Percentiles rank a stretch among this genome's conserved stretches.
phyloP scores from a whole-genome alignment of 2,113 vertebrate species.

The Mirza zaza region DNA sequence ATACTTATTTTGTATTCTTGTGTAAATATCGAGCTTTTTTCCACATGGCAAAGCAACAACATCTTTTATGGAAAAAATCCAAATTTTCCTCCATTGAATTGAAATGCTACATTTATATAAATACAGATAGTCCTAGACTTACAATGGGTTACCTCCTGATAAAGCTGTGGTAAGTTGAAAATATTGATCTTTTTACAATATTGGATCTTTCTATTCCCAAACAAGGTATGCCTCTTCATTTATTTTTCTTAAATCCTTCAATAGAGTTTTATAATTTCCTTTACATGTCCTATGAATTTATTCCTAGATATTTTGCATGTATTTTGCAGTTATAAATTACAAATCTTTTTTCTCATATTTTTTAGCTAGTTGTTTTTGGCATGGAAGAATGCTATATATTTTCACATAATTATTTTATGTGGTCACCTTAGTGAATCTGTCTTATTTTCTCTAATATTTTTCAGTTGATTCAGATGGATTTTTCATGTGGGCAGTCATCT shows the following conservation, averaged over 20 bases:
- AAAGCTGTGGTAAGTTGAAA: not conserved
- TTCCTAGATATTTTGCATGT: not conserved
- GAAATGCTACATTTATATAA: conserved; percentile 5
- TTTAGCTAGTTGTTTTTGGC: not conserved
- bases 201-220: not conserved
- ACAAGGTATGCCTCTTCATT: not conserved
- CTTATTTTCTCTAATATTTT: not conserved
- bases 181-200: not conserved
- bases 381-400: not conserved
- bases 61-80: not conserved
- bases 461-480: not conserved
- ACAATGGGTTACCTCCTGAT: not conserved
- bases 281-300: not conserved
- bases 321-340: not conserved
- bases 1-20: not conserved
- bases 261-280: conserved; percentile 8
- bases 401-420: conserved; percentile 40
- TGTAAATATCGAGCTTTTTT: not conserved
- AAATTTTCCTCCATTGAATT: not conserved
- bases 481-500: not conserved
- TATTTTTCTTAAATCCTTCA: conserved; percentile 2
- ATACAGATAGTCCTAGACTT: not conserved
- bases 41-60: not conserved
- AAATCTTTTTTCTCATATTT: not conserved
- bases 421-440: not conserved